These are phyloP conservation scores for Pocillopora verrucosa DNA, from an alignment of 64 coral and sea anemone genomes.

Conservation along the genomic window DNA sequence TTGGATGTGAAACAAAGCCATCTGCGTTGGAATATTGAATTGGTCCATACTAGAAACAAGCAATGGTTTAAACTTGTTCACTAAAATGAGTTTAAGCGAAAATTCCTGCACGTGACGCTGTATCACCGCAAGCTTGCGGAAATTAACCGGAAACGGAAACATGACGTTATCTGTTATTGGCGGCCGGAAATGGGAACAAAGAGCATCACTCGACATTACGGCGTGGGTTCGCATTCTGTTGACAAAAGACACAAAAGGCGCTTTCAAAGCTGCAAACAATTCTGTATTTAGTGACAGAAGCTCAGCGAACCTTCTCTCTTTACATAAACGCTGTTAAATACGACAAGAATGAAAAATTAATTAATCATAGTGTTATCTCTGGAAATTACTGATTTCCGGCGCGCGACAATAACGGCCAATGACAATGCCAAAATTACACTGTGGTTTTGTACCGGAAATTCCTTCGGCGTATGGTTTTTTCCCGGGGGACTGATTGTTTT, in stretches of 20 bases:
- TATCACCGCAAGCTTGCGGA: slow-evolving; percentile 32
- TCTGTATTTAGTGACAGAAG: not conserved
- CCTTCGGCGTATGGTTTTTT: slow-evolving; percentile 20
- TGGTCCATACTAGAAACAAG: not conserved
- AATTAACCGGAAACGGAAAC: slow-evolving; percentile 45
- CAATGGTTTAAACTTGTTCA: not conserved
- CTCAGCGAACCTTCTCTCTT: not conserved
- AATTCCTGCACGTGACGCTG: slow-evolving; percentile 32
- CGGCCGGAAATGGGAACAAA: slow-evolving; percentile 39
- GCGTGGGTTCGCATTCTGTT: slow-evolving; percentile 28
- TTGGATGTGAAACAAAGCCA: not conserved
- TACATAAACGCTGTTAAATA: not conserved
- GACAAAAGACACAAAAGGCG: slow-evolving; percentile 48
- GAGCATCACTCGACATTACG: slow-evolving; percentile 36
- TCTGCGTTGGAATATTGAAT: not conserved
- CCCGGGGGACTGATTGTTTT: slow-evolving; percentile 18
- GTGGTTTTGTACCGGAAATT: slow-evolving; percentile 44
- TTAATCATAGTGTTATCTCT: slow-evolving; percentile 45
- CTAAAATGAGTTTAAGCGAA: not conserved
- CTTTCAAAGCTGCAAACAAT: slow-evolving; percentile 44
- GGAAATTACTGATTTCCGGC: slow-evolving; percentile 46
- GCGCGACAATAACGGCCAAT: not conserved
- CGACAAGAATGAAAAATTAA: not conserved
- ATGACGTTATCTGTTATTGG: slow-evolving; percentile 47
- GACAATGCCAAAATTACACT: slow-evolving; percentile 20